phyloP scores from a whole-genome alignment of 2,888 invertebrate genomes.

The Heliconius cydno region DNA sequence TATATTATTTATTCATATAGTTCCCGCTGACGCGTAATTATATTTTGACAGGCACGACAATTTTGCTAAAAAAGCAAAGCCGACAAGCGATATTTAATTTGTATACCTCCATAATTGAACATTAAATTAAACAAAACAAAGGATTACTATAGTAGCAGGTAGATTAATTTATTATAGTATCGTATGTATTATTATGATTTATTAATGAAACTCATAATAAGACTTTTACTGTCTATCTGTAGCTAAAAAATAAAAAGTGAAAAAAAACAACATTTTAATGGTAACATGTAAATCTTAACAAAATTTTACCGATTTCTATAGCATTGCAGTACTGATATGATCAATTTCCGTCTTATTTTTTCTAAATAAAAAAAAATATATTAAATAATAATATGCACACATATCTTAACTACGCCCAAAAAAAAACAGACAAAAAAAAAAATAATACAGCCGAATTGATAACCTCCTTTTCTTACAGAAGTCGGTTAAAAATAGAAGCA shows the following conservation, averaged over 20 bases:
- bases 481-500: not conserved
- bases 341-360: not conserved
- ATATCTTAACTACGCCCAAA: not conserved
- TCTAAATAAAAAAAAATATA: no score
- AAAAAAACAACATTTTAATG: no score
- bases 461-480: no score
- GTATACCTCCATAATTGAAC: slow-evolving; percentile 20
- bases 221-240: no score
- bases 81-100: slow-evolving; percentile 29
- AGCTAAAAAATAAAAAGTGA: no score
- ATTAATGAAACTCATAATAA: no score
- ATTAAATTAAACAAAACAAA: slow-evolving; percentile 25
- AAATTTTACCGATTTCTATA: not conserved
- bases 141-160: slow-evolving; percentile 6
- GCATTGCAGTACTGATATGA: not conserved
- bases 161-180: slow-evolving; percentile 5
- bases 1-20: not conserved
- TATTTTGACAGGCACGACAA: slow-evolving; percentile 29
- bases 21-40: slow-evolving; percentile 2
- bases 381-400: not conserved
- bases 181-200: no score
- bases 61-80: slow-evolving; percentile 29
- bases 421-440: not conserved
- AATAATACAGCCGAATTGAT: no score
- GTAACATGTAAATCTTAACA: not conserved